Evolutionary conservation across 37 sponge, comb jelly and placozoan species (phyloP), one percentile per base, ranked within the genome.

Genomic region (Crambe crambe): DNA sequence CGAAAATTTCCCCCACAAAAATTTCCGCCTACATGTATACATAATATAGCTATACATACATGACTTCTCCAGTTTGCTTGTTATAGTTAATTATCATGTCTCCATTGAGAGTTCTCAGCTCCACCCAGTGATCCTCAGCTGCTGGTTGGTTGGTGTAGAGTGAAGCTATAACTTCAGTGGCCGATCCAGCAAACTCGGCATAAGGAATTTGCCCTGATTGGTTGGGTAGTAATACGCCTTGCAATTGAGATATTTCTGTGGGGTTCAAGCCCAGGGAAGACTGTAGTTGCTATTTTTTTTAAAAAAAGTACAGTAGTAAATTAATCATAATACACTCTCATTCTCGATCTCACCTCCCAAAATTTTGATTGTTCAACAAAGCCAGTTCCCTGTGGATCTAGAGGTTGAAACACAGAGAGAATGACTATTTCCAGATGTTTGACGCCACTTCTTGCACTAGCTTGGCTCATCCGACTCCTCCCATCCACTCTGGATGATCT

Each of bases 281-380:
- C 54, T 51, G 54, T n/a, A n/a, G n/a, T n/a, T n/a, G n/a, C n/a
- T n/a, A n/a, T n/a, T n/a, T n/a, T n/a, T n/a, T n/a, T n/a, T n/a
- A n/a, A n/a, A n/a, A n/a, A n/a, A n/a, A n/a, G n/a, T n/a, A n/a
- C n/a, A 20, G 39, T 37, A 68, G 20, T 31, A 10, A 10, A 31
- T 5, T 20, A 9, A 31, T 36, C 38, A 35, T 62, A 27, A 21
- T 35, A 68, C 32, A 36, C 39, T 31, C n/a, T 42, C 6, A 57
- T 78, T n/a, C n/a, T n/a, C n/a, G n/a, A n/a, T n/a, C n/a, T n/a
- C n/a, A 87, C 87, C 81, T 76, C 62, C 81, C 81, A 87, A 41
- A 87, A 80, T 12, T 17, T 21, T 30, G 76, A 58, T 21, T 69
- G 54, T 4, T 67, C 35, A 25, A 87, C 34, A 32, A 38, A 42